Evolutionary conservation across 2,113 vertebrate genomes (phyloP).

Genomic region (Capreolus pygargus): DNA sequence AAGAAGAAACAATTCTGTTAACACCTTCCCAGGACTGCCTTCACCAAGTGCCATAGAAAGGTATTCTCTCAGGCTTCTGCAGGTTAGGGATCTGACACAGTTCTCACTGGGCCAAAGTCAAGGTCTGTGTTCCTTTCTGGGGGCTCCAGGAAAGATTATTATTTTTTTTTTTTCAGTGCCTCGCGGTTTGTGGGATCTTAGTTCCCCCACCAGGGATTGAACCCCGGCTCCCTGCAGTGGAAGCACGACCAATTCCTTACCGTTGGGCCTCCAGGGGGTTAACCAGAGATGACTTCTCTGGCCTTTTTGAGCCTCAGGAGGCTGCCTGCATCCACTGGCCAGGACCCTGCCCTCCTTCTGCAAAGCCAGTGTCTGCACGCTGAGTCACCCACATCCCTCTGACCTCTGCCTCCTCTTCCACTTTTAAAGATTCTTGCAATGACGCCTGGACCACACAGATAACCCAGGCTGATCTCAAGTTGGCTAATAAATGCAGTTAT

Average conservation of each 20-base stretch:
- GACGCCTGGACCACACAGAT: rapidly evolving
- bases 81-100: not conserved
- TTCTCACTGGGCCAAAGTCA: not conserved
- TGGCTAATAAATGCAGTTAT: no score
- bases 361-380: not conserved
- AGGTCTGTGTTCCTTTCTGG: not conserved
- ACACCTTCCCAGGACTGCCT: not conserved
- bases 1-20: not conserved
- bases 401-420: not conserved
- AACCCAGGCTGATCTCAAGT: not conserved
- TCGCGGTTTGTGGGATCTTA: rapidly evolving
- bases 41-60: rapidly evolving
- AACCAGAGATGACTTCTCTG: not conserved
- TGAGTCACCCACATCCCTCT: not conserved
- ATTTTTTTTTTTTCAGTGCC: not conserved
- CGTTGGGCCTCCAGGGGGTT: not conserved
- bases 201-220: not conserved
- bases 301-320: not conserved
- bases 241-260: not conserved
- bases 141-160: not conserved
- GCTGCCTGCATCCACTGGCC: not conserved
- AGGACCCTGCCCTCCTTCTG: not conserved
- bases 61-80: no score
- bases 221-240: not conserved
- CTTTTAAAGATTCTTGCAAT: not conserved